Evolutionary conservation across 2,113 vertebrate genomes (phyloP).

Genomic region (Condylura cristata): DNA sequence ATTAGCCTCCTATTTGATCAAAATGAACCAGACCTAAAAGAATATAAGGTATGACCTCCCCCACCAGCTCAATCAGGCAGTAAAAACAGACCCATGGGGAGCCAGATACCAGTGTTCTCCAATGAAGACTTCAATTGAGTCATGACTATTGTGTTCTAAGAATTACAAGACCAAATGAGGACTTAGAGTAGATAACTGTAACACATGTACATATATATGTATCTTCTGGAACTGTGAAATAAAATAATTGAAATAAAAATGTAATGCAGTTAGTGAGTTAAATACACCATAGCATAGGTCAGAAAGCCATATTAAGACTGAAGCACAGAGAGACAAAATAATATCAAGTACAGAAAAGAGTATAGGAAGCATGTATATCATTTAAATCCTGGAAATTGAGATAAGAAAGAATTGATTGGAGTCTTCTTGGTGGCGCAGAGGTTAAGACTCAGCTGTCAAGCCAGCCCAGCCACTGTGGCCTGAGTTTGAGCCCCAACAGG

Average conservation of each 20-base stretch:
- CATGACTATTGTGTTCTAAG: background rate
- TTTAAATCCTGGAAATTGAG: background rate
- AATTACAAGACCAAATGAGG: background rate
- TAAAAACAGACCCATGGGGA: background rate
- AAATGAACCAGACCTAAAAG: background rate
- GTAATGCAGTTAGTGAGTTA: background rate
- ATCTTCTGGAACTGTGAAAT: background rate
- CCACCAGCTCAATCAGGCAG: background rate
- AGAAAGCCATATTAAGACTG: background rate
- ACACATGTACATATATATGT: background rate
- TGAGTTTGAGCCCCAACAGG: too few species aligned
- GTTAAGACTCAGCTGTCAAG: too few species aligned
- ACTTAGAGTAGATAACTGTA: background rate
- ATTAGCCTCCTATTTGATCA: background rate
- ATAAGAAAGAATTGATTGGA: background rate
- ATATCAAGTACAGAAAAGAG: background rate
- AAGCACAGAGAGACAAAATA: background rate
- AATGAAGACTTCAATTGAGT: background rate
- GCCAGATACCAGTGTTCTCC: background rate
- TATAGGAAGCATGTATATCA: background rate
- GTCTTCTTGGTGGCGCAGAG: too few species aligned
- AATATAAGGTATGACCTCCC: background rate
- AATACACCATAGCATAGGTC: background rate
- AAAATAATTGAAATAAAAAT: background rate
- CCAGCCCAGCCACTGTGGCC: too few species aligned